Percentiles rank a stretch among this genome's conserved stretches.
Evolutionary conservation across 1,140 invertebrate species (phyloP).

Genomic region (Potamilus streckersoni): DNA sequence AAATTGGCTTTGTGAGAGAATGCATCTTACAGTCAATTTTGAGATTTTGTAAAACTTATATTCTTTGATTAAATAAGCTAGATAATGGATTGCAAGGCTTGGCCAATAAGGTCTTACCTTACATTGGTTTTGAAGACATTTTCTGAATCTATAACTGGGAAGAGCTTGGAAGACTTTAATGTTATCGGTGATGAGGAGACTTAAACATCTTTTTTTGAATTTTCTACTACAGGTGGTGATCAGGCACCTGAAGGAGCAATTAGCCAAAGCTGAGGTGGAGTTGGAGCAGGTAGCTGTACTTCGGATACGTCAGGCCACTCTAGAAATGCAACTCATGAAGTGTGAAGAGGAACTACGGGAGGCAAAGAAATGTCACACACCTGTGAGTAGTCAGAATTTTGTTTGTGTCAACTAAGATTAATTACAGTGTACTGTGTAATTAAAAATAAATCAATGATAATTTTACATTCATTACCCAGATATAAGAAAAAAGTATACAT

Average conservation of each 20-base stretch:
- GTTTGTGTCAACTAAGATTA: not conserved
- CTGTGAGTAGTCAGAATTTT: constrained; percentile 45
- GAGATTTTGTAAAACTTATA: no score
- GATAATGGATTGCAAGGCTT: no score
- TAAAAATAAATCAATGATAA: not conserved
- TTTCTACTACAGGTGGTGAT: constrained; percentile 57
- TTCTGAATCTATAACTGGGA: no score
- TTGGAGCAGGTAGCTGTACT: constrained; percentile 55
- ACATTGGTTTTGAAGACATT: no score
- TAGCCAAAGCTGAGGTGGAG: constrained; percentile 46
- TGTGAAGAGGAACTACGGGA: constrained; percentile 56
- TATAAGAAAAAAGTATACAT: no score
- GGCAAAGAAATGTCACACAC: constrained; percentile 58
- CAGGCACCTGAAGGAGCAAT: constrained; percentile 56
- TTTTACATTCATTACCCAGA: not conserved
- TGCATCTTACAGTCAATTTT: no score
- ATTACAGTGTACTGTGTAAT: not conserved
- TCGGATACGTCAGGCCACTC: constrained; percentile 49
- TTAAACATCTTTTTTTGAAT: not conserved
- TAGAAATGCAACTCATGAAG: constrained; percentile 51
- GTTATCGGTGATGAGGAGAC: not conserved
- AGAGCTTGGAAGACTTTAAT: no score
- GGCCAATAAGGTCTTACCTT: no score
- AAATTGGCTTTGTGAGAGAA: no score
- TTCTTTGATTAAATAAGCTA: no score